Conservation (phyloP, 2,888 invertebrate species). For the Dascillus cervinus region DNA sequence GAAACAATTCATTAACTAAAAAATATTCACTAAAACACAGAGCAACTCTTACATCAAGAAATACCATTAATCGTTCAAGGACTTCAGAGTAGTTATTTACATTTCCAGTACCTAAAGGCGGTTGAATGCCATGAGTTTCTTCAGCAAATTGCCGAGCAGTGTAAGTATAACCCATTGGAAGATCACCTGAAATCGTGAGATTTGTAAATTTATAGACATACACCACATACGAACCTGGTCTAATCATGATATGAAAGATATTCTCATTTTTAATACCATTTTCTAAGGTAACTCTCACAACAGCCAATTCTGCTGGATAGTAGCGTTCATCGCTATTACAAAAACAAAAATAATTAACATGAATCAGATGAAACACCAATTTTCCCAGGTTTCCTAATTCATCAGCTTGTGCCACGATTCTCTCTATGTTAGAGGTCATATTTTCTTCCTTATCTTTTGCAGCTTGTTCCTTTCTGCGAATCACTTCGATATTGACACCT, state of each 20-base stretch:
- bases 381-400: slow-evolving; percentile 10
- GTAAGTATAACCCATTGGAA: slow-evolving; percentile 40
- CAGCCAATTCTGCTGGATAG: slow-evolving; percentile 48
- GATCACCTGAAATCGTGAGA: slow-evolving; percentile 20
- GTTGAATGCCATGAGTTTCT: slow-evolving; percentile 41
- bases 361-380: slow-evolving; percentile 33
- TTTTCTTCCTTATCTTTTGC: slow-evolving; percentile 15
- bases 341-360: slow-evolving; percentile 35
- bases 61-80: slow-evolving; percentile 34
- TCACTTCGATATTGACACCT: slow-evolving; percentile 26
- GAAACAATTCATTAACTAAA: too few species aligned
- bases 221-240: slow-evolving; percentile 32
- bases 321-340: slow-evolving; percentile 29
- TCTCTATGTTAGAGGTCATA: slow-evolving; percentile 12
- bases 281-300: slow-evolving; percentile 43
- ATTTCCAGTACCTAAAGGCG: slow-evolving; percentile 30
- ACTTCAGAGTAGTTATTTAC: slow-evolving; percentile 31
- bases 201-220: neutral
- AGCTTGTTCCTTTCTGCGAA: slow-evolving; percentile 16
- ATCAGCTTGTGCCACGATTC: slow-evolving; percentile 6
- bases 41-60: slow-evolving; percentile 33
- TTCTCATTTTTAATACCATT: slow-evolving; percentile 40
- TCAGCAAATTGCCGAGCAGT: slow-evolving; percentile 37
- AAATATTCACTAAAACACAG: too few species aligned
- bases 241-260: slow-evolving; percentile 38